Percentiles rank a stretch among this genome's conserved stretches.
Conservation (phyloP, 92 coral and sea anemone genomes). For the Epizoanthus illoricatus region DNA sequence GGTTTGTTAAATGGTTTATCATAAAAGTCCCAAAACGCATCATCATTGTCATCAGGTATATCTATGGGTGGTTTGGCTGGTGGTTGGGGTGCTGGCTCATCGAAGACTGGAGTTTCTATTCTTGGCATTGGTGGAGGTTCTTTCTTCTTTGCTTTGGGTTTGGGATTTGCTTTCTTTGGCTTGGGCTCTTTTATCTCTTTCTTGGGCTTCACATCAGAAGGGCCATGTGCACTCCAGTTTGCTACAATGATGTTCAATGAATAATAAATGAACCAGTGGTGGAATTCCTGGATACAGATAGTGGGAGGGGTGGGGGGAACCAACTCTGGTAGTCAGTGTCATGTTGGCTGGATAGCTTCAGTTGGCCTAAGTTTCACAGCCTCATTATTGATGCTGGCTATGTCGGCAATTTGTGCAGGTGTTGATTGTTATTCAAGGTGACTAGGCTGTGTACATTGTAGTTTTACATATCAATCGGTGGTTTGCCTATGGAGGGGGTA, state of each 20-base stretch:
- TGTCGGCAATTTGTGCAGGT: no score
- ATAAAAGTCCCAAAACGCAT: slow-evolving; percentile 92
- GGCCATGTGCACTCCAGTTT: slow-evolving; percentile 61
- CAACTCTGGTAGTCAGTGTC: no score
- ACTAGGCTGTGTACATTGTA: no score
- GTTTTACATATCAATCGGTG: no score
- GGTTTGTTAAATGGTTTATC: slow-evolving; percentile 89
- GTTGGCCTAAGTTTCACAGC: no score
- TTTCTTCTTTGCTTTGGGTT: slow-evolving; percentile 72
- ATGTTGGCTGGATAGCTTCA: no score
- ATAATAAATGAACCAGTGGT: no score
- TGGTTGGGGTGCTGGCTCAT: slow-evolving; percentile 27
- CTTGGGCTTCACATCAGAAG: slow-evolving; percentile 37
- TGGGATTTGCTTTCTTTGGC: slow-evolving; percentile 32
- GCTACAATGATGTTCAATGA: slow-evolving; percentile 41
- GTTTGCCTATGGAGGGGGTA: no score
- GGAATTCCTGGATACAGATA: no score
- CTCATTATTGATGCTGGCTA: no score
- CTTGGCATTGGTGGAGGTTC: slow-evolving; percentile 49
- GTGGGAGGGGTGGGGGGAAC: no score
- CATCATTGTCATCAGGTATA: slow-evolving; percentile 58
- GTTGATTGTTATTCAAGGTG: no score
- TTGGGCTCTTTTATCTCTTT: slow-evolving; percentile 39
- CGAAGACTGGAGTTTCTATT: slow-evolving; percentile 40
- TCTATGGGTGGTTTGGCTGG: slow-evolving; percentile 27